phyloP scores from a whole-genome alignment of 2,113 vertebrate species.

The Oostethus manadensis region DNA sequence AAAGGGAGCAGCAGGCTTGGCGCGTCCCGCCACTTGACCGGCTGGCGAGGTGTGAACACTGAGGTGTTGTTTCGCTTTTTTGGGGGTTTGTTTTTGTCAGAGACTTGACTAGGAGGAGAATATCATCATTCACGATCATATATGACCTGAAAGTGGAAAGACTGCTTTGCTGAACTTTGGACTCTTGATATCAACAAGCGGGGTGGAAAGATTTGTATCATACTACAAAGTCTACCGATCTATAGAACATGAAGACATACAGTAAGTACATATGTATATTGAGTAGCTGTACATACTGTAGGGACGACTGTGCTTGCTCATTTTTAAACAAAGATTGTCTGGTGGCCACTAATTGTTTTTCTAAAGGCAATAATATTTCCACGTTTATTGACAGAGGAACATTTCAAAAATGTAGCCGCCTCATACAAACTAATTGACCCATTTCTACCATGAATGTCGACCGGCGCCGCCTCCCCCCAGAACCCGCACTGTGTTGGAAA shows the following conservation, averaged over 20 bases:
- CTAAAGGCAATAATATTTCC: constrained; percentile 1
- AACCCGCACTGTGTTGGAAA: constrained; percentile 60
- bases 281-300: constrained; percentile 76
- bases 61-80: not conserved
- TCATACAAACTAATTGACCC: constrained; percentile 38
- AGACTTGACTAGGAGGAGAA: not conserved
- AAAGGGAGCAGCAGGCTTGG: not conserved
- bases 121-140: constrained; percentile 1
- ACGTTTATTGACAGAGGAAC: constrained; percentile 6
- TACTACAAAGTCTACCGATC: constrained; percentile 54
- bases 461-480: constrained; percentile 52
- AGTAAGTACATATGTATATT: constrained; percentile 96
- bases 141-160: not conserved
- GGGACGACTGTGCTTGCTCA: constrained; percentile 87
- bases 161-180: not conserved
- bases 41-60: not conserved
- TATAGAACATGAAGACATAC: constrained; percentile 88
- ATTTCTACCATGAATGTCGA: constrained; percentile 60
- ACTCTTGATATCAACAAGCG: constrained; percentile 72
- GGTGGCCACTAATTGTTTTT: constrained; percentile 72
- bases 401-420: constrained; percentile 35
- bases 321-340: constrained; percentile 87
- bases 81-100: not conserved
- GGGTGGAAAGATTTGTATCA: constrained; percentile 48
- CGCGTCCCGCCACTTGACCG: not conserved